These are phyloP conservation scores for Diplolepis rosae DNA, from an alignment of 2,888 invertebrate genomes.

Conservation along the genomic window DNA sequence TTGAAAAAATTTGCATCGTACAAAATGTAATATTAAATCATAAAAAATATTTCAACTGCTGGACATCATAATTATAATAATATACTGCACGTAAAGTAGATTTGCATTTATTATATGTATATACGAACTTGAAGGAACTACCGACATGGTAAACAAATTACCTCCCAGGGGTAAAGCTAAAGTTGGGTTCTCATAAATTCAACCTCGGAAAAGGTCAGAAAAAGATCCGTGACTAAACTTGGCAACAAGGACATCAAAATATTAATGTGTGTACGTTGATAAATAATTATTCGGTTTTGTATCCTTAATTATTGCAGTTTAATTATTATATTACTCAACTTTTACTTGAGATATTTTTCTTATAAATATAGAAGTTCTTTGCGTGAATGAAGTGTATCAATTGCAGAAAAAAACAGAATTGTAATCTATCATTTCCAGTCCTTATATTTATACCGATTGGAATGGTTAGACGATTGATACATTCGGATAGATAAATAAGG, in stretches of 20 bases:
- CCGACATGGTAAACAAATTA: conserved; percentile 1
- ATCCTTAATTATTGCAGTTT: neutral
- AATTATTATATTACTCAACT: neutral
- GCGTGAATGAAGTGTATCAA: too few relatives aligned
- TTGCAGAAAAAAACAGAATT: too few relatives aligned
- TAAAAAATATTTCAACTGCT: conserved; percentile 6
- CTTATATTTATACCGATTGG: too few relatives aligned
- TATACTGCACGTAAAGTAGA: neutral
- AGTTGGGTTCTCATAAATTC: conserved; percentile 16
- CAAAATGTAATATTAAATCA: neutral
- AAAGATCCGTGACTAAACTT: conserved; percentile 25
- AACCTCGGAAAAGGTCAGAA: conserved; percentile 6
- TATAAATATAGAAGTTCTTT: neutral
- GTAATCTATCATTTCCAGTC: too few relatives aligned
- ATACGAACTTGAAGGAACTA: conserved; percentile 13
- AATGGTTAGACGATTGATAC: too few relatives aligned
- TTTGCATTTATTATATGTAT: neutral
- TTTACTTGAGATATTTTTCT: neutral
- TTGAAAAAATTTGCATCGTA: neutral
- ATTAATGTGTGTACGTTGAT: neutral
- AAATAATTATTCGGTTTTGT: conserved; percentile 1
- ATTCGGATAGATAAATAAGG: too few relatives aligned
- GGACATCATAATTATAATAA: conserved; percentile 12
- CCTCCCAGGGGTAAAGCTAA: conserved; percentile 1
- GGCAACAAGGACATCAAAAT: conserved; percentile 7